A percentile compares a stretch with the other conserved stretches of the same genome.
phyloP scores from a whole-genome alignment of 1,140 invertebrate genomes.

The Holotrichia oblita region DNA sequence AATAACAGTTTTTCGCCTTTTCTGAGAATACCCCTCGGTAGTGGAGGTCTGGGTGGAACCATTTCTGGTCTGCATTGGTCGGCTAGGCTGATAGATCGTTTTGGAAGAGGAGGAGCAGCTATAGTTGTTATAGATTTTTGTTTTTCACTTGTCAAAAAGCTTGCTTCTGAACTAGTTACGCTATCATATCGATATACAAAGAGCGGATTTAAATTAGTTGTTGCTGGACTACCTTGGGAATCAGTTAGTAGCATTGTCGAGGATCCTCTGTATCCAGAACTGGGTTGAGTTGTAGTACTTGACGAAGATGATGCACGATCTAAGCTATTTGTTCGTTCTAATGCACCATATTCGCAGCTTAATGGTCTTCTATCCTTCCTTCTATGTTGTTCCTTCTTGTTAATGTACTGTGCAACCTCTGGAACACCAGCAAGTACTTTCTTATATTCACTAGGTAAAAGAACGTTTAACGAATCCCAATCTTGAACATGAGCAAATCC shows the following conservation, averaged over 20 bases:
- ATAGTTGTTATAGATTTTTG: slow-evolving; percentile 62
- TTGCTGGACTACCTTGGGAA: slow-evolving; percentile 70
- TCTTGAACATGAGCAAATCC: slow-evolving; percentile 86
- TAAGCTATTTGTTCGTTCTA: slow-evolving; percentile 58
- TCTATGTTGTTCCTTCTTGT: slow-evolving; percentile 62
- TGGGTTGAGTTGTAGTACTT: slow-evolving; percentile 79
- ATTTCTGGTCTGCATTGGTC: slow-evolving; percentile 63
- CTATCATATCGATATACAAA: slow-evolving; percentile 87
- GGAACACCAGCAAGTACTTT: slow-evolving; percentile 79
- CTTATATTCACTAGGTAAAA: slow-evolving; percentile 83
- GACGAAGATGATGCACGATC: slow-evolving; percentile 76
- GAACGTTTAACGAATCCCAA: slow-evolving; percentile 89
- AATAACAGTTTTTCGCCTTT: slow-evolving; percentile 63
- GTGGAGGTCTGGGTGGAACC: slow-evolving; percentile 73
- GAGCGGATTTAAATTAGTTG: slow-evolving; percentile 70
- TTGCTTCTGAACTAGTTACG: slow-evolving; percentile 73
- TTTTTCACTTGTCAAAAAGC: slow-evolving; percentile 66
- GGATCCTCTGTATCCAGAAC: slow-evolving; percentile 85
- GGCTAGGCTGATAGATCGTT: slow-evolving; percentile 72
- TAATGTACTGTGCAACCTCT: slow-evolving; percentile 73
- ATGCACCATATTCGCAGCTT: slow-evolving; percentile 70
- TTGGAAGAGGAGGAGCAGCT: slow-evolving; percentile 67
- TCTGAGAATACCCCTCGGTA: slow-evolving; percentile 74
- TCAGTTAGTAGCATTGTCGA: slow-evolving; percentile 84
- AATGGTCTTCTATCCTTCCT: slow-evolving; percentile 62